Base-by-base conservation (phyloP, 2,888 invertebrate species). In the Macaria notata region DNA sequence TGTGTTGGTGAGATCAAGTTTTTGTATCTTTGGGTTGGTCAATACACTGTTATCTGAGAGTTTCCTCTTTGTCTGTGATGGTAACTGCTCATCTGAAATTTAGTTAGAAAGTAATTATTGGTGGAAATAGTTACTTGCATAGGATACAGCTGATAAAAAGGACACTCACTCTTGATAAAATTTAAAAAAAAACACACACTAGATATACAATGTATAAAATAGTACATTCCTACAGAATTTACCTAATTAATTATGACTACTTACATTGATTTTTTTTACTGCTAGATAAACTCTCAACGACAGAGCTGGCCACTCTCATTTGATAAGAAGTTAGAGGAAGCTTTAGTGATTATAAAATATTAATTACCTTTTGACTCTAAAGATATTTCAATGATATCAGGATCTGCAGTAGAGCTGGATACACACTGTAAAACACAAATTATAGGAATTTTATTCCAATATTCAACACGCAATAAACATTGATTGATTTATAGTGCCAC, bases 1-100 rank as follows among this genome's bases (percentile, higher is more conserved):
- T 39, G 76, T 72, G 42, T 78, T 78, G 3, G 70, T 62, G 5
- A 78, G 63, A 46, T 85, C 82, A 4, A 90, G 73, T 69, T 90
- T 90, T 60, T 78, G 83, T 41, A 89, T 78, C 64, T 91, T 91
- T 2, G 85, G 75, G 50, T 46, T 80, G 53, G 69, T 74, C 31
- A 82, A 79, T 2, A 63, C 57, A 2, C 69, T 49, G 9, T 84
- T 82, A 4, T 84, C 85, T 6, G 81, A 78, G 1, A 85, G 73
- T 70, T 90, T 90, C 63, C 90, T 75, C 75, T 91, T 90, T 1
- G 75, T 43, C 51, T 78, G 73, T 6, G 64, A 41, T 54, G 70
- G 46, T 46, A 71, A 56, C 53, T 67, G 68, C 39, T 76, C 66
- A 54, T 66, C 87, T 88, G 80, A 36, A 78, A 82, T 31, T 3